Base-by-base conservation (phyloP, 2,888 invertebrate genomes). In the Phengaris alcon region DNA sequence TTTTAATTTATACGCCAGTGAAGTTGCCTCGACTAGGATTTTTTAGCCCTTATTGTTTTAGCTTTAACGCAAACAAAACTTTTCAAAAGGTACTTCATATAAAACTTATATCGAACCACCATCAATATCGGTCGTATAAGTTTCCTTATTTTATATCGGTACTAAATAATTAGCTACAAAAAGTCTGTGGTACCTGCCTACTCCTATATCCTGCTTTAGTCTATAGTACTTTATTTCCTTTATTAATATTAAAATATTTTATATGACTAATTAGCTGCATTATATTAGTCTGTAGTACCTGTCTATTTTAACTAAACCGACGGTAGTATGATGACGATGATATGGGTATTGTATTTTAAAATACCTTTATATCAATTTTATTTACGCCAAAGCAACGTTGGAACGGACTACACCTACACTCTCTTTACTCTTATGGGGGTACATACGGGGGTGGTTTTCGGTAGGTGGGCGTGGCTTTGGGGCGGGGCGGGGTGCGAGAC, bases 361-460 rank as follows among this genome's bases (percentile, higher is more conserved):
- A 35, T 35, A 48, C 48, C 48, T 7, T 48, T 8, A 6, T 5
- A 35, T 35, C 35, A 75, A 79, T 80, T 81, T 79, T 79, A 81
- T 81, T 74, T 79, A 79, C 80, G 82, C 80, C 80, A 79, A 80
- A 78, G 55, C 68, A 22, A 54, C 15, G 48, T 8, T 51, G 12
- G 46, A 74, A 69, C 75, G 73, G 54, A 44, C 52, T 48, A 52
- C 68, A 70, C 68, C 22, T 69, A 57, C 2, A 46, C 35, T 35
- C 44, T 44, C 48, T 35, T 35, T 64, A 74, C 64, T 87, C 88
- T 98, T 98, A 99, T 92, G 99, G 99, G 82, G 99, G 98, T 84
- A 99, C 98, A 91, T 99, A 99, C 59, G 99, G 99, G 78, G 99
- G 98, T 74, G 99, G 99, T 91, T 98, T 97, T 86, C 98, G 96